Conservation (phyloP, 2,113 vertebrate genomes). For the Pelusios castaneus region DNA sequence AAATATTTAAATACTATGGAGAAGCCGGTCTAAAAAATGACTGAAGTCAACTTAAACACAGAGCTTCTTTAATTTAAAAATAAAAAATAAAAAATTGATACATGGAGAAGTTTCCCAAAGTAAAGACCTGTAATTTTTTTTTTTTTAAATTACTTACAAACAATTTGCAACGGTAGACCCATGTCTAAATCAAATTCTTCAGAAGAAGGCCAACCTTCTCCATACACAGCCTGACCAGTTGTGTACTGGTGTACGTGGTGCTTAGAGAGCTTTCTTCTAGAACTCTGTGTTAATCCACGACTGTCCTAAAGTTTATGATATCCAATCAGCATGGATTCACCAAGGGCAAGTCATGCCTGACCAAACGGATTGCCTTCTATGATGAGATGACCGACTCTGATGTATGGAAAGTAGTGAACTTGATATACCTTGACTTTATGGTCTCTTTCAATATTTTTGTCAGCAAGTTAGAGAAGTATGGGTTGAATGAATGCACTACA, state of each 20-base stretch:
- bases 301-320: not conserved
- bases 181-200: not conserved
- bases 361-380: no score
- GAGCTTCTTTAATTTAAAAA: not conserved
- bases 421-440: no score
- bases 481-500: no score
- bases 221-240: not conserved
- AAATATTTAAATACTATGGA: not conserved
- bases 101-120: not conserved
- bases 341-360: no score
- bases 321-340: no score
- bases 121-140: not conserved
- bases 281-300: not conserved
- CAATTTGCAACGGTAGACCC: not conserved
- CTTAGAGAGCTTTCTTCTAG: not conserved
- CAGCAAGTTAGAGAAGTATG: no score
- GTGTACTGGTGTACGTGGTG: not conserved
- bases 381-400: no score
- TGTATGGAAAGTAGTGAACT: no score
- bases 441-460: no score
- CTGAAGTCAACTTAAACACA: not conserved
- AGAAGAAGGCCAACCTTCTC: not conserved
- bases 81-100: not conserved
- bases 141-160: not conserved
- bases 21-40: slow-evolving; percentile 20